Evolutionary conservation across 92 coral and sea anemone species (phyloP).

Genomic region (Siderastrea radians): DNA sequence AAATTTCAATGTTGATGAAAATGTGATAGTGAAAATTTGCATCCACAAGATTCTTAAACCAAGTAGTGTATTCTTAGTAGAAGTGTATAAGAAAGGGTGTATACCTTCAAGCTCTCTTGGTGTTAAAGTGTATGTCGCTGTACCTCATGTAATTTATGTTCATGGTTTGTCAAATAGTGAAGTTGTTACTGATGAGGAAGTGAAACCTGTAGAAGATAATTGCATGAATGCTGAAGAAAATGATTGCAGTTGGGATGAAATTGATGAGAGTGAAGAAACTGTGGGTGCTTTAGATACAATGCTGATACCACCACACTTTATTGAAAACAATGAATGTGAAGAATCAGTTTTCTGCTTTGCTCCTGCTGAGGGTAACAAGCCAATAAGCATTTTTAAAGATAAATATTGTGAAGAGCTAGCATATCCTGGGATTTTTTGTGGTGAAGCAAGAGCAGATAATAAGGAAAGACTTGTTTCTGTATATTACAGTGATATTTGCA

Average conservation of each 20-base stretch:
- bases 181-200: background rate
- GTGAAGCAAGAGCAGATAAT: constrained; percentile 62
- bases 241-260: constrained; percentile 18
- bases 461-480: constrained; percentile 36
- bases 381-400: constrained; percentile 43
- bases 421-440: constrained; percentile 71
- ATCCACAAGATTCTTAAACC: background rate
- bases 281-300: constrained; percentile 14
- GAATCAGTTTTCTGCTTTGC: constrained; percentile 50
- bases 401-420: constrained; percentile 56
- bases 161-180: no score
- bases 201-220: background rate
- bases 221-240: background rate
- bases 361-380: constrained; percentile 72
- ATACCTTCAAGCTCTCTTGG: background rate
- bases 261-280: background rate
- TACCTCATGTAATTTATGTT: background rate
- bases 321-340: constrained; percentile 23
- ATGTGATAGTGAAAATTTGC: background rate
- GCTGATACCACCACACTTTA: constrained; percentile 32
- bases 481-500: constrained; percentile 19
- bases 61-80: background rate
- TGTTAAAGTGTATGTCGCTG: background rate
- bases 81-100: background rate
- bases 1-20: background rate